Conservation (phyloP, 2,113 vertebrate genomes). For the Rana temporaria region DNA sequence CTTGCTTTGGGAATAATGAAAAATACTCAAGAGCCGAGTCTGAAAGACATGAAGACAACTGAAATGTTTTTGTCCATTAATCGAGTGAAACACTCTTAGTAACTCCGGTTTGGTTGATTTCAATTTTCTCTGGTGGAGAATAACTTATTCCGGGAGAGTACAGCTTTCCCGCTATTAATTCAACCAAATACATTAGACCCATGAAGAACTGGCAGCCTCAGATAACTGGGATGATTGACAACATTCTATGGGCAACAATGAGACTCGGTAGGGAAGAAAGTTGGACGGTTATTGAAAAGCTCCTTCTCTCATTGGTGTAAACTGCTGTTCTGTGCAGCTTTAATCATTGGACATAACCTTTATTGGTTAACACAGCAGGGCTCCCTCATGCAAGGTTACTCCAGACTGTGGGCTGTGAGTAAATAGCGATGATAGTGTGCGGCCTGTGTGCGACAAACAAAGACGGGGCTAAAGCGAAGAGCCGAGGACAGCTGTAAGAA, state of each 20-base stretch:
- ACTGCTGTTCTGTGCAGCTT: constrained; percentile 6
- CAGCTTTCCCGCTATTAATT: constrained; percentile 22
- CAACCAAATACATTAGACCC: constrained; percentile 35
- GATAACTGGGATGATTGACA: constrained; percentile 36
- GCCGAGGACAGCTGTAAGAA: no score
- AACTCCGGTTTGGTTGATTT: constrained; percentile 46
- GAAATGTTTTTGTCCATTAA: constrained; percentile 36
- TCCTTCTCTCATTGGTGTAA: constrained; percentile 16
- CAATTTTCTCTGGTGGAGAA: constrained; percentile 27
- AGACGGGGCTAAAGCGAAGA: no score
- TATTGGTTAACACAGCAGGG: constrained; percentile 24
- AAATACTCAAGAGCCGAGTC: background rate
- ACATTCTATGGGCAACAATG: constrained; percentile 15
- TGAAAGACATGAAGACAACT: constrained; percentile 11
- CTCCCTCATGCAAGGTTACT: background rate
- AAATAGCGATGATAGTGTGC: background rate
- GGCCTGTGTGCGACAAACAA: no score
- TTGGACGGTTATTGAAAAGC: constrained; percentile 22
- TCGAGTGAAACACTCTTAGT: constrained; percentile 42
- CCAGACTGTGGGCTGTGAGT: background rate
- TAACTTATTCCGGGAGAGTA: constrained; percentile 32
- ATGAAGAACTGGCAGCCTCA: constrained; percentile 21
- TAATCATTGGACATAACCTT: constrained; percentile 5
- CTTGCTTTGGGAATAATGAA: constrained; percentile 13
- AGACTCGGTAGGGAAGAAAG: constrained; percentile 1